These are phyloP conservation scores for Drosophila auraria DNA, from an alignment of 1,140 invertebrate genomes.

Conservation along the genomic window DNA sequence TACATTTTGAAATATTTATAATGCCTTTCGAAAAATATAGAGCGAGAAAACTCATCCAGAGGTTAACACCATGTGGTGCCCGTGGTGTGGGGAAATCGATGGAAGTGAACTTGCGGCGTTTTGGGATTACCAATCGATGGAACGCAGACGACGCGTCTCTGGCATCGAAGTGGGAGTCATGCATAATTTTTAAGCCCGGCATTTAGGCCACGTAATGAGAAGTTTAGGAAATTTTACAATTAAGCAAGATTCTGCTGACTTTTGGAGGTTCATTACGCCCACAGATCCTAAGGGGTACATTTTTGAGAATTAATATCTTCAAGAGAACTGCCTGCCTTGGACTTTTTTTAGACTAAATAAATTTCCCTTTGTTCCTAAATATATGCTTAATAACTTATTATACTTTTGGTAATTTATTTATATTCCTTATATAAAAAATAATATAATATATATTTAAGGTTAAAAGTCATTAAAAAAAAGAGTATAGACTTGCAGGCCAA, in stretches of 20 bases:
- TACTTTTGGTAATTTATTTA: no score
- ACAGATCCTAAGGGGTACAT: neutral
- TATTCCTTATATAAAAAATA: no score
- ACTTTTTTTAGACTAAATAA: no score
- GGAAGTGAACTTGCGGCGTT: constrained; percentile 33
- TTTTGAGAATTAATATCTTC: no score
- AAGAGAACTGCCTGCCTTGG: no score
- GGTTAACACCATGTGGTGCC: neutral
- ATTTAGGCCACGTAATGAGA: neutral
- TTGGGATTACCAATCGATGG: constrained; percentile 45
- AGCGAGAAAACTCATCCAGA: constrained; percentile 1
- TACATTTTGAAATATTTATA: neutral
- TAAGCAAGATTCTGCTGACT: neutral
- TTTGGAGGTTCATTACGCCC: neutral
- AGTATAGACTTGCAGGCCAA: no score
- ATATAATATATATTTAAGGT: no score
- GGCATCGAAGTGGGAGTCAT: neutral
- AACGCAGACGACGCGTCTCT: constrained; percentile 22
- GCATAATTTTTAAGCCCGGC: neutral
- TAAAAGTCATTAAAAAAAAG: no score
- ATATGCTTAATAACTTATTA: no score
- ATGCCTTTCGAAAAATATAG: neutral
- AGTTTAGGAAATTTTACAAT: neutral
- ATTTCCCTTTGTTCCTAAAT: no score
- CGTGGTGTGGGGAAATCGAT: constrained; percentile 24